phyloP scores from a whole-genome alignment of 2,888 invertebrate genomes.

The Tromatobia lineatoria region DNA sequence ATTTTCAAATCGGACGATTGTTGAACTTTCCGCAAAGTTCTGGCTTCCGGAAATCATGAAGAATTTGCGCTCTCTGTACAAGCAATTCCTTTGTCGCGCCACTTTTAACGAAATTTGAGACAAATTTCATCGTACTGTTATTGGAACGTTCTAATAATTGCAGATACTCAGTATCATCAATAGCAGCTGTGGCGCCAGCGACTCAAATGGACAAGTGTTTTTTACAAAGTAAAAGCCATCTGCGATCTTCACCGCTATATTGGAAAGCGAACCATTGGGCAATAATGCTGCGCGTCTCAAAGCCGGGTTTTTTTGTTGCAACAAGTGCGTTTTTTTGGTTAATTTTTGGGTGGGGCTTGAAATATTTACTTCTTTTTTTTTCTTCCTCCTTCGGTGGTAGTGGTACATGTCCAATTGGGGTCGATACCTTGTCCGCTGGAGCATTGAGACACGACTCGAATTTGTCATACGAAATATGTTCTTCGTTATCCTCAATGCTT shows the following conservation, averaged over 20 bases:
- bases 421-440: not conserved
- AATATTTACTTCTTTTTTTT: conserved; percentile 8
- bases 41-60: not conserved
- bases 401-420: not conserved
- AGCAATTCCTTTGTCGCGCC: not conserved
- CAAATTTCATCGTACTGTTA: not conserved
- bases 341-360: conserved; percentile 3
- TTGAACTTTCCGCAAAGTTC: not conserved
- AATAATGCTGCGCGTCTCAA: not conserved
- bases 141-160: not conserved
- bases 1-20: not conserved
- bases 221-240: not conserved
- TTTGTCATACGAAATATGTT: not conserved
- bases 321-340: not conserved
- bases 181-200: not conserved
- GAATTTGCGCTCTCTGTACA: conserved; percentile 3
- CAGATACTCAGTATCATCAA: conserved; percentile 1
- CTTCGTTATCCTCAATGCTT: too few species aligned
- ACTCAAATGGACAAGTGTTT: not conserved
- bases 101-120: not conserved
- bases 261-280: not conserved
- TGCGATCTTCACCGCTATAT: not conserved
- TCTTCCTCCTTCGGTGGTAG: not conserved
- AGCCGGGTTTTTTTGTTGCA: not conserved
- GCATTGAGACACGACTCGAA: conserved; percentile 2